Base-by-base conservation (phyloP, 2,888 invertebrate species). In the Pandemis cinnamomeana region DNA sequence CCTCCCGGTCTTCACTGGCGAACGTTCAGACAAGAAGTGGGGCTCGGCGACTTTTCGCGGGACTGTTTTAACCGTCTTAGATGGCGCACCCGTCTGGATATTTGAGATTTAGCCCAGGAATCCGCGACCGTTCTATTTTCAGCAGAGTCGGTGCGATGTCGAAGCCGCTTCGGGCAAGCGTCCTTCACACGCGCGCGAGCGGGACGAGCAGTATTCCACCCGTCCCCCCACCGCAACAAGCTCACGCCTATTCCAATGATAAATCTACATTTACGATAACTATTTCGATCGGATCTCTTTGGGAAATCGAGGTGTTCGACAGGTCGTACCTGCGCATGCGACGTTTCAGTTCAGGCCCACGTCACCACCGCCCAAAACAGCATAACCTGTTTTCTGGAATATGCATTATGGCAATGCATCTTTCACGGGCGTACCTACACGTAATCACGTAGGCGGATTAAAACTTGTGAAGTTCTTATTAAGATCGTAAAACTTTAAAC, bases 11-110 rank as follows among this genome's bases (percentile, higher is more conserved):
- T 95, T 95, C 95, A 95, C 96, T 95, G 96, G 95, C 95, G 95
- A 96, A 95, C 95, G 95, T 93, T 95, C 95, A 95, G 95, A 96
- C 96, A 96, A 96, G 96, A 96, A 96, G 96, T 96, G 96, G 96
- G 95, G 95, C 95, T 95, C 94, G 91, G 95, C 94, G 94, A 94
- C 94, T 94, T 95, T 95, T 95, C 93, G 95, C 94, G 92, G 94
- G 93, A 95, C 95, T 95, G 95, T 96, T 96, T 96, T 96, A 96
- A 96, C 96, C 94, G 95, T 89, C 94, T 95, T 93, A 96, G 96
- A 96, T 96, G 96, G 96, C 96, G 96, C 96, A 94, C 92, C 86
- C 87, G 91, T 93, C 93, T 93, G 92, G 95, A 95, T 94, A 95
- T 95, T 94, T 95, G 95, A 95, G 95, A 95, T 94, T 95, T 93